phyloP scores from a whole-genome alignment of 2,113 vertebrate species.

The Mixornis gularis region DNA sequence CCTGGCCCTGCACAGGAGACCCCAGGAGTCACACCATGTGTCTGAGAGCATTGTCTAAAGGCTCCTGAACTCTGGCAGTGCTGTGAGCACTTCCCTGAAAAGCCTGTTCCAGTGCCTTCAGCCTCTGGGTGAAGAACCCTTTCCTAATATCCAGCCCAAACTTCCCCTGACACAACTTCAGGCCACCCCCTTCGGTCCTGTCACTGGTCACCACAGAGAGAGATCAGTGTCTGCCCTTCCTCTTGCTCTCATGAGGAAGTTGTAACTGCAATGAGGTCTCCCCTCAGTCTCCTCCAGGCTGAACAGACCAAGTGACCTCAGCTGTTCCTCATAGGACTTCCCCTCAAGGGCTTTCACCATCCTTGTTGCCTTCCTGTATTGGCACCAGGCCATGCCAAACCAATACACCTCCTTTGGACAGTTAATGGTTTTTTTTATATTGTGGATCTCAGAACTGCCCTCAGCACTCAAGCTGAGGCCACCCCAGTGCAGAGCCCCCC shows the following conservation, averaged over 20 bases:
- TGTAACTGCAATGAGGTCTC: background rate
- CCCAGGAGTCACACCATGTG: background rate
- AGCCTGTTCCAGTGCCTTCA: background rate
- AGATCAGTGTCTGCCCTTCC: background rate
- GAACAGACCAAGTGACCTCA: background rate
- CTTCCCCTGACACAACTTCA: background rate
- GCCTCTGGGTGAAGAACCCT: background rate
- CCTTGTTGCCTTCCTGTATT: background rate
- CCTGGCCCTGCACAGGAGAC: background rate
- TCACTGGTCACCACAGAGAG: background rate
- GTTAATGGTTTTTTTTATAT: background rate
- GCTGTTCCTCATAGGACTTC: background rate
- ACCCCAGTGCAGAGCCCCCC: no score
- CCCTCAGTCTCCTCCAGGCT: background rate
- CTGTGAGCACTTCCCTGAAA: background rate
- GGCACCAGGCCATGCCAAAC: background rate
- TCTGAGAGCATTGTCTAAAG: background rate
- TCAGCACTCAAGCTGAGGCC: rapidly evolving
- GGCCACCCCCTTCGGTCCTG: no score
- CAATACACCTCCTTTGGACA: background rate
- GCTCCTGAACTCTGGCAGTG: background rate
- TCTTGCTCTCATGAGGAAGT: background rate
- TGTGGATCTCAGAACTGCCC: background rate
- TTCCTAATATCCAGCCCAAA: background rate
- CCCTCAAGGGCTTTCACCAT: background rate